phyloP scores from a whole-genome alignment of 1,140 invertebrate species.

The Pseudomyrmex sp. region DNA sequence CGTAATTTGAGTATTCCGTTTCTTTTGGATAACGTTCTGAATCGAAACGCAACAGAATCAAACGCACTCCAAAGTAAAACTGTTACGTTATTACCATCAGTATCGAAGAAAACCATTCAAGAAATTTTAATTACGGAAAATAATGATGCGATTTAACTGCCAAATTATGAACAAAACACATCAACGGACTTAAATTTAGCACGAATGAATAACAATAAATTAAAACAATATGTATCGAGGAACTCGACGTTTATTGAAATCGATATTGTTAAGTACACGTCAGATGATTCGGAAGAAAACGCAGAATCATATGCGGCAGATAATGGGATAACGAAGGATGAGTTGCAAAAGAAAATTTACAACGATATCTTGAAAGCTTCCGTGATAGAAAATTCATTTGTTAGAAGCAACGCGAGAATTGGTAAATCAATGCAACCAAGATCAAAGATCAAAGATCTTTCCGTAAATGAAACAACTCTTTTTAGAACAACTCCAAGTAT shows the following conservation, averaged over 20 bases:
- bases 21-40: not conserved
- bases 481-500: conserved; percentile 75
- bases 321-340: not conserved
- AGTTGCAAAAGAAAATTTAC: conserved; percentile 71
- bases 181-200: conserved; percentile 7
- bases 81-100: conserved; percentile 31
- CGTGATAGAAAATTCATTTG: conserved; percentile 78
- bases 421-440: conserved; percentile 79
- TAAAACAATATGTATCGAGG: conserved; percentile 60
- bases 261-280: conserved; percentile 78
- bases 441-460: conserved; percentile 71
- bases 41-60: not conserved
- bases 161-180: conserved; percentile 49
- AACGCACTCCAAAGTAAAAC: not conserved
- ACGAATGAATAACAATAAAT: conserved; percentile 55
- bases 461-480: conserved; percentile 64
- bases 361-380: conserved; percentile 82
- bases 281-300: conserved; percentile 59
- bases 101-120: conserved; percentile 70
- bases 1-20: not conserved
- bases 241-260: conserved; percentile 81
- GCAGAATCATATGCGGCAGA: not conserved
- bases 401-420: conserved; percentile 79
- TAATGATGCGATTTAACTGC: conserved; percentile 64
- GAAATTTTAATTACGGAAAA: conserved; percentile 72